These are phyloP conservation scores for Drosophila subquinaria DNA, from an alignment of 2,888 invertebrate genomes.

Conservation along the genomic window DNA sequence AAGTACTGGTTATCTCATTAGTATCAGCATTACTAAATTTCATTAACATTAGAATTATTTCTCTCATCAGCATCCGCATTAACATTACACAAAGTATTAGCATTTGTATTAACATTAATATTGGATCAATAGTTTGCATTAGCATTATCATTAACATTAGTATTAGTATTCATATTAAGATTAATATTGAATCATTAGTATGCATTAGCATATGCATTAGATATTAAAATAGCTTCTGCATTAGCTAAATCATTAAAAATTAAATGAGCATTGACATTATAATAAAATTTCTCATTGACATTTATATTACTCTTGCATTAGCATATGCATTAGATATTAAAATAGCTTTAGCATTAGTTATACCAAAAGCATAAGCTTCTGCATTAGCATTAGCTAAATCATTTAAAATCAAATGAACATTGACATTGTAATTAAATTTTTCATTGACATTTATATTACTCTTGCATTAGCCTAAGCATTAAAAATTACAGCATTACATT, in stretches of 20 bases:
- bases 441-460: background rate
- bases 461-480: too few relatives aligned
- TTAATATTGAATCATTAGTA: background rate
- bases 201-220: background rate
- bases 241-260: background rate
- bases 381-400: background rate
- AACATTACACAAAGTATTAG: background rate
- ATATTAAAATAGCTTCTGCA: background rate
- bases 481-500: too few relatives aligned
- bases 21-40: background rate
- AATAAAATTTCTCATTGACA: background rate
- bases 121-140: background rate
- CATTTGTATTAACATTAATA: background rate
- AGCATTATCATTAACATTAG: background rate
- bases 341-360: too few relatives aligned
- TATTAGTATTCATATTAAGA: background rate
- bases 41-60: background rate
- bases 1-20: background rate
- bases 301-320: background rate
- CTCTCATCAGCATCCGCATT: too few relatives aligned
- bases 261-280: too few relatives aligned
- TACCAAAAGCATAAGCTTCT: background rate
- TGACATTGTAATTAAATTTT: background rate
- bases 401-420: background rate
- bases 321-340: too few relatives aligned